phyloP scores from a whole-genome alignment of 1,140 invertebrate species.

The Bombus pyrosoma region DNA sequence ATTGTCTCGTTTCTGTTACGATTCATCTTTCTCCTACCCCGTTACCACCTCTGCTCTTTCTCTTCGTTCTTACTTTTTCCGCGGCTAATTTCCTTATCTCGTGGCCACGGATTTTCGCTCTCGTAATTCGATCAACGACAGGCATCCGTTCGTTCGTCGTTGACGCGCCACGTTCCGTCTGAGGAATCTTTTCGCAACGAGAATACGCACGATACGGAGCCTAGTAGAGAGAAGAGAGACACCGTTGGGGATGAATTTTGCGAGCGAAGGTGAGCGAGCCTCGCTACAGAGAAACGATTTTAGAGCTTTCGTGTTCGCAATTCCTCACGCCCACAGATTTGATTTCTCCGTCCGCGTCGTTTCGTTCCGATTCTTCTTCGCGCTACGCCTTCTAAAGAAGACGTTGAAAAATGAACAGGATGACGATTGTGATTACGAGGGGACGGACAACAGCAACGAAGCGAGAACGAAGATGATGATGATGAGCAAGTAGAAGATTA shows the following conservation, averaged over 20 bases:
- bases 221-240: not conserved
- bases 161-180: too few relatives aligned
- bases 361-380: conserved; percentile 66
- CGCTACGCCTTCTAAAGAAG: conserved; percentile 70
- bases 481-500: conserved; percentile 69
- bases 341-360: conserved; percentile 35
- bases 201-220: too few relatives aligned
- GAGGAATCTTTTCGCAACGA: too few relatives aligned
- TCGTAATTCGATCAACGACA: not conserved
- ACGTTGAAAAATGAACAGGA: conserved; percentile 79
- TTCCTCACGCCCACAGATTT: conserved; percentile 55
- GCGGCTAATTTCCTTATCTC: too few relatives aligned
- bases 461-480: conserved; percentile 56
- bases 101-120: too few relatives aligned
- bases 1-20: conserved; percentile 39
- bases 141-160: too few relatives aligned
- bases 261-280: not conserved
- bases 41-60: too few relatives aligned
- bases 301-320: conserved; percentile 14
- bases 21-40: conserved; percentile 16
- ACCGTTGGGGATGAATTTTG: not conserved
- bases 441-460: conserved; percentile 64
- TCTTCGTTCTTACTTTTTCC: not conserved
- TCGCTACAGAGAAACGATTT: not conserved
- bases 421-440: conserved; percentile 77